These are phyloP conservation scores for Pyrgus malvae DNA, from an alignment of 2,888 invertebrate genomes.

Conservation along the genomic window DNA sequence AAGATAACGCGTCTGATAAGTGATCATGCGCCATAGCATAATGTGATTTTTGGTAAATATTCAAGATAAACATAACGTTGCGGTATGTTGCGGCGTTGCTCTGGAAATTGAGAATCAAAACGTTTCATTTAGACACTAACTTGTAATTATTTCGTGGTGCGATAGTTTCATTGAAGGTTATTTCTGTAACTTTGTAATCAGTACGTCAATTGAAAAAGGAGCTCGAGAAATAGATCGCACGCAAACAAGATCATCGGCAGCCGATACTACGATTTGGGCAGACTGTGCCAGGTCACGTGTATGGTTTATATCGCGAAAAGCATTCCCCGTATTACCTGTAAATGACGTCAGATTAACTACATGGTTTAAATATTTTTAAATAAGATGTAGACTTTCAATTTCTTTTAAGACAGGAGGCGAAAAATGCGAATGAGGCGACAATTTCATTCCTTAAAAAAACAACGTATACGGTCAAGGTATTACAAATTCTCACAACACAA, in stretches of 20 bases:
- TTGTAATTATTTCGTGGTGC: background rate
- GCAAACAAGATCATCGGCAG: slow-evolving; percentile 14
- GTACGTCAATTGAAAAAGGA: slow-evolving; percentile 17
- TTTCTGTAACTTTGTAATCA: slow-evolving; percentile 15
- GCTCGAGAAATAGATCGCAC: slow-evolving; percentile 7
- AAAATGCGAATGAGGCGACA: too few species aligned
- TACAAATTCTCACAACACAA: too few species aligned
- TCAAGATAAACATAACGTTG: slow-evolving; percentile 8
- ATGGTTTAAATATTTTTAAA: background rate
- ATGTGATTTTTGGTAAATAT: slow-evolving; percentile 30
- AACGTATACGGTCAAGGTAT: too few species aligned
- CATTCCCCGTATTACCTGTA: background rate
- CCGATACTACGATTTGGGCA: slow-evolving; percentile 9
- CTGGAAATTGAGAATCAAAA: background rate
- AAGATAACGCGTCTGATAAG: slow-evolving; percentile 61
- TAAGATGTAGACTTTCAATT: too few species aligned
- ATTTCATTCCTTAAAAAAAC: too few species aligned
- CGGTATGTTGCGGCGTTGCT: background rate
- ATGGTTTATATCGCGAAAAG: background rate
- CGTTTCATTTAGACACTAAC: background rate
- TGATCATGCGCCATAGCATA: slow-evolving; percentile 54
- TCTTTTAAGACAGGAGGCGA: too few species aligned
- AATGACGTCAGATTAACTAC: background rate
- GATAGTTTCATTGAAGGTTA: slow-evolving; percentile 1
- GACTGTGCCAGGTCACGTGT: slow-evolving; percentile 11